These are phyloP conservation scores for Oreochromis mossambicus DNA, from an alignment of 2,797 vertebrate genomes.

Conservation along the genomic window DNA sequence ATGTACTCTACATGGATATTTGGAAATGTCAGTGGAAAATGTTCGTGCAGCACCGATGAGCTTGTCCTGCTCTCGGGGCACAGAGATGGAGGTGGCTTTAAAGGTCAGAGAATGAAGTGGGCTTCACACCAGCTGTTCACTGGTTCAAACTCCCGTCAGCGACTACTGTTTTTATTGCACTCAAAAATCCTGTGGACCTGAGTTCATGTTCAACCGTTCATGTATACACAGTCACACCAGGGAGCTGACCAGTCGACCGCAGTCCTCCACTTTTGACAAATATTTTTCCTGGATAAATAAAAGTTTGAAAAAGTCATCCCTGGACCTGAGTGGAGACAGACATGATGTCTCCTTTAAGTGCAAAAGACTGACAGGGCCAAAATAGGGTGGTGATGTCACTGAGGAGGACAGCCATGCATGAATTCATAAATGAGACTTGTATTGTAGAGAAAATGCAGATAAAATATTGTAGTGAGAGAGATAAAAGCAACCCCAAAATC, in stretches of 20 bases:
- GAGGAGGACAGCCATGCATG: neutral
- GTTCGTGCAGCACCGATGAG: conserved; percentile 34
- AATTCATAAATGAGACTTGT: neutral
- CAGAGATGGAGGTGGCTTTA: conserved; percentile 6
- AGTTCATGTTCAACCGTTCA: conserved; percentile 4
- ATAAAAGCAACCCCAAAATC: neutral
- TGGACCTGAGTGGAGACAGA: conserved; percentile 46
- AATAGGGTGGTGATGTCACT: conserved; percentile 23
- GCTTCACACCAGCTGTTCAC: neutral
- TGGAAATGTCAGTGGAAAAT: conserved; percentile 47
- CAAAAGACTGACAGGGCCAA: neutral
- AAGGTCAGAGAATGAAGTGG: conserved; percentile 25
- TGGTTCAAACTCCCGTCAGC: conserved; percentile 12
- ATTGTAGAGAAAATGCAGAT: neutral
- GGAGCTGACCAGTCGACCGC: conserved; percentile 33
- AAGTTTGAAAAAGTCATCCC: conserved; percentile 7
- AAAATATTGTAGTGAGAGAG: neutral
- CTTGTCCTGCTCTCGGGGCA: conserved; percentile 9
- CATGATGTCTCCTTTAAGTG: conserved; percentile 42
- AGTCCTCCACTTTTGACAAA: conserved; percentile 36
- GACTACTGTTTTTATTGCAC: conserved; percentile 31
- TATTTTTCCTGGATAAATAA: conserved; percentile 24
- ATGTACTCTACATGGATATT: conserved; percentile 5
- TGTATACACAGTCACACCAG: conserved; percentile 18
- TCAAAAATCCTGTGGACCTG: neutral